Percentiles rank a stretch among this genome's conserved stretches.
Evolutionary conservation across 2,888 invertebrate genomes (phyloP).

Genomic region (Macropis europaea): DNA sequence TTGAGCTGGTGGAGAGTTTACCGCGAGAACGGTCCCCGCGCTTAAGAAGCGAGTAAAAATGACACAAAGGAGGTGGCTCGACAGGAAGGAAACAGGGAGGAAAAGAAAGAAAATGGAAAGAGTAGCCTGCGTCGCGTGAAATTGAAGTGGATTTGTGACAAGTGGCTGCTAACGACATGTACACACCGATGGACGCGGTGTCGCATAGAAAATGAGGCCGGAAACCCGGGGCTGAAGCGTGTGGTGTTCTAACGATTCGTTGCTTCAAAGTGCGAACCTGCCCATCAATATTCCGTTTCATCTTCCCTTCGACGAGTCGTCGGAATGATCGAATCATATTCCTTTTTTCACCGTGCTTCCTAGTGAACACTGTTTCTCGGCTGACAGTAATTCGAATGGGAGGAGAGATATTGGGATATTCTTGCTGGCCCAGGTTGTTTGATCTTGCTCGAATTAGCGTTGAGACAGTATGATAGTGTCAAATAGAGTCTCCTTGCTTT

Average conservation of each 20-base stretch:
- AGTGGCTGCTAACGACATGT: constrained; percentile 70
- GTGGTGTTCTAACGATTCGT: constrained; percentile 7
- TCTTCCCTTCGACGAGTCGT: constrained; percentile 9
- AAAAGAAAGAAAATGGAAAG: constrained; percentile 27
- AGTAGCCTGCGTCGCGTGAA: constrained; percentile 36
- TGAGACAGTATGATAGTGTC: no score
- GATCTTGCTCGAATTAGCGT: no score
- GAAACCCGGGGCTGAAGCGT: constrained; percentile 11
- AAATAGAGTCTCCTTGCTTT: no score
- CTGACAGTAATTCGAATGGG: no score
- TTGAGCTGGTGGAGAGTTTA: constrained; percentile 30
- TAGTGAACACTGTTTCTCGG: no score
- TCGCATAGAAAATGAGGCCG: constrained; percentile 34
- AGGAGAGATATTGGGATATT: no score
- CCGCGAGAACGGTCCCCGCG: constrained; percentile 22
- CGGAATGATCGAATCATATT: constrained; percentile 14
- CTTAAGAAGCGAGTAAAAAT: constrained; percentile 46
- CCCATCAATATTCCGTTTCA: constrained; percentile 14
- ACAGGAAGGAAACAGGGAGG: neutral
- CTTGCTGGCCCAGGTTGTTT: no score
- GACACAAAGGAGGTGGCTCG: constrained; percentile 35
- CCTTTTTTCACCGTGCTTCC: no score
- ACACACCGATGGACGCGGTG: constrained; percentile 54
- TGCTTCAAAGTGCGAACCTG: constrained; percentile 11
- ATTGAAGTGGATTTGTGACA: constrained; percentile 57